These are phyloP conservation scores for Bovichtus diacanthus DNA, from an alignment of 2,797 vertebrate species.

Conservation along the genomic window DNA sequence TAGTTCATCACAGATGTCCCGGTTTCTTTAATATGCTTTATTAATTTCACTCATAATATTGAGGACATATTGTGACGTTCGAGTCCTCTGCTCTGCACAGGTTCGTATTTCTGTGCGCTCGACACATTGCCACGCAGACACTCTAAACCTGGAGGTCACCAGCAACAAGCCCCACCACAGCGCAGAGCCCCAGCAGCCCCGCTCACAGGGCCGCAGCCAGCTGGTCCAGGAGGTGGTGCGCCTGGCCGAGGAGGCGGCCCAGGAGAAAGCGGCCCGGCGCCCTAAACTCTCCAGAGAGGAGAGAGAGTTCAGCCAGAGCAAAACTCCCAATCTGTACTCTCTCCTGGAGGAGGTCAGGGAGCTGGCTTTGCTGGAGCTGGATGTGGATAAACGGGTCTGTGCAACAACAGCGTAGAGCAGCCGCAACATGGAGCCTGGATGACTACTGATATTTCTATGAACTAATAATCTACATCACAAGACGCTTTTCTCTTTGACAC, in stretches of 20 bases:
- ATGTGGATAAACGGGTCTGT: constrained; percentile 17
- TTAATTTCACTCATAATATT: background rate
- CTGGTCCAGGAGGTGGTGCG: constrained; percentile 91
- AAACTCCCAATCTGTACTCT: constrained; percentile 88
- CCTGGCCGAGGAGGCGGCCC: constrained; percentile 86
- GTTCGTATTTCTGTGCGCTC: constrained; percentile 89
- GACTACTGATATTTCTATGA: background rate
- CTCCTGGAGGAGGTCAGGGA: constrained; percentile 93
- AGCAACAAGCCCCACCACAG: constrained; percentile 78
- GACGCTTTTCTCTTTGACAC: background rate
- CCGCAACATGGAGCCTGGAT: background rate
- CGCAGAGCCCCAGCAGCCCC: background rate
- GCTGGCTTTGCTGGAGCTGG: constrained; percentile 87
- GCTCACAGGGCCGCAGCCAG: constrained; percentile 71
- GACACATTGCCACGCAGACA: constrained; percentile 87
- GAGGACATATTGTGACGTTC: background rate
- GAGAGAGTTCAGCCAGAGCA: constrained; percentile 90
- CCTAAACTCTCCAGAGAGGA: constrained; percentile 83
- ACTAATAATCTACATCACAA: no score
- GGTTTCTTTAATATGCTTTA: background rate
- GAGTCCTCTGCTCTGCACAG: constrained; percentile 68
- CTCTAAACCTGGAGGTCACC: constrained; percentile 88
- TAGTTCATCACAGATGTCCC: no score
- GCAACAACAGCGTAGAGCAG: constrained; percentile 46
- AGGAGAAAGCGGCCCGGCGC: constrained; percentile 76